These are phyloP conservation scores for Sinopyrophorus schimmeli DNA, from an alignment of 2,888 invertebrate genomes.

Conservation along the genomic window DNA sequence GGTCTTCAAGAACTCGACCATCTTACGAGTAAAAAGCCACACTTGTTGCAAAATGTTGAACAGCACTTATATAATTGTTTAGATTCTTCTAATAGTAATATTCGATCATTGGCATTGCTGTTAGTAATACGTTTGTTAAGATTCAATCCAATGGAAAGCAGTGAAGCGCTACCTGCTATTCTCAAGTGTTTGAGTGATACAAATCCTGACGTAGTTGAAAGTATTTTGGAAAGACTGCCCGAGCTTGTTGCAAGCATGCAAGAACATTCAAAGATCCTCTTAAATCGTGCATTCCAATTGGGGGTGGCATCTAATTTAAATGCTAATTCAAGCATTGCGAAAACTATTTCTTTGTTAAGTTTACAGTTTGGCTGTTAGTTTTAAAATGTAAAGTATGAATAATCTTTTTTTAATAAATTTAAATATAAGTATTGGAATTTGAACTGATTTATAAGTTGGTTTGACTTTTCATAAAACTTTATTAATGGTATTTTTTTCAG, in stretches of 20 bases:
- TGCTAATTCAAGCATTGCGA: conserved; percentile 74
- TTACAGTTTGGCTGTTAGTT: conserved; percentile 80
- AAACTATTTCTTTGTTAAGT: conserved; percentile 79
- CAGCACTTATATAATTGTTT: conserved; percentile 68
- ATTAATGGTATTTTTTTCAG: conserved; percentile 15
- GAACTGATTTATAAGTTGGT: no score
- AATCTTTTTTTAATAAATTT: no score
- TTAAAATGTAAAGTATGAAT: no score
- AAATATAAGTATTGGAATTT: no score
- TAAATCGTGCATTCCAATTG: conserved; percentile 80
- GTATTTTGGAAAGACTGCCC: conserved; percentile 79
- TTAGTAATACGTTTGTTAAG: conserved; percentile 73
- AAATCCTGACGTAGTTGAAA: conserved; percentile 77
- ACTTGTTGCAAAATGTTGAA: conserved; percentile 67
- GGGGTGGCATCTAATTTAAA: conserved; percentile 80
- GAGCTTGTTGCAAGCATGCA: conserved; percentile 83
- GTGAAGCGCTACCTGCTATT: conserved; percentile 73
- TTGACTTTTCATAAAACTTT: conserved; percentile 17
- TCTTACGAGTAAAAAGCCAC: conserved; percentile 69
- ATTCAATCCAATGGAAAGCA: conserved; percentile 60
- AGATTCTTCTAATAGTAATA: conserved; percentile 63
- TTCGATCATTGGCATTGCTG: conserved; percentile 72
- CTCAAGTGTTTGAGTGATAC: conserved; percentile 80
- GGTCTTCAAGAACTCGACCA: conserved; percentile 77
- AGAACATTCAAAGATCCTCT: conserved; percentile 79